Conservation (phyloP, 2,113 vertebrate genomes). For the Platycercus adscitus region DNA sequence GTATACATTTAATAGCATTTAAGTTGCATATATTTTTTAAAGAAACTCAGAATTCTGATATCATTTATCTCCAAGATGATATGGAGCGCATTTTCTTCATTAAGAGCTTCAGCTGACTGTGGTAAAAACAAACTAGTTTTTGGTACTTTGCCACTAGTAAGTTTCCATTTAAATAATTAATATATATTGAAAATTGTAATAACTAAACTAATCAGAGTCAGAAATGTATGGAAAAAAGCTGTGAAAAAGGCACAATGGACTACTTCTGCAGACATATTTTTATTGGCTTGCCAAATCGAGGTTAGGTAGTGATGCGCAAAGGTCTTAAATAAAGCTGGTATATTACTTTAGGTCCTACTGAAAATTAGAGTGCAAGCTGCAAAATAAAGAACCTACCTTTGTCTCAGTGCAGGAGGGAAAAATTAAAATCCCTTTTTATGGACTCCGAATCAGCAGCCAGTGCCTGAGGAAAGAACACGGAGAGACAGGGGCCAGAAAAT, state of each 20-base stretch:
- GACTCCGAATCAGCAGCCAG: not conserved
- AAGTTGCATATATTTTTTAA: not conserved
- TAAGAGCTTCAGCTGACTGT: not conserved
- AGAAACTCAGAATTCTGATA: not conserved
- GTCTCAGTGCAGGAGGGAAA: not conserved
- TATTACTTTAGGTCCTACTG: not conserved
- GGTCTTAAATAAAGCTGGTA: not conserved
- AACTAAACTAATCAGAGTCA: not conserved
- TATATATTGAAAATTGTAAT: not conserved
- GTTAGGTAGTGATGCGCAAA: not conserved
- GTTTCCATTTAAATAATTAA: not conserved
- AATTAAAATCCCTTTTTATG: not conserved
- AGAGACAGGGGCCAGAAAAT: not conserved
- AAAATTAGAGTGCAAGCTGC: not conserved
- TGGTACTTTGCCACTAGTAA: not conserved
- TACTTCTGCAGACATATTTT: not conserved
- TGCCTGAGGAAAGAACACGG: fast-evolving
- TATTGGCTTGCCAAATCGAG: not conserved
- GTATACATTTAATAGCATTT: not conserved
- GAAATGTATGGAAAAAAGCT: not conserved
- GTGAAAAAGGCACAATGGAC: not conserved
- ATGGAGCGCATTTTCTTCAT: not conserved
- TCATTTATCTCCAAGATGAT: not conserved
- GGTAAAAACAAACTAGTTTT: not conserved
- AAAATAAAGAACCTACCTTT: not conserved